Percentiles rank a stretch among this genome's conserved stretches.
phyloP scores from a whole-genome alignment of 92 coral and sea anemone species.

The Porites rus region DNA sequence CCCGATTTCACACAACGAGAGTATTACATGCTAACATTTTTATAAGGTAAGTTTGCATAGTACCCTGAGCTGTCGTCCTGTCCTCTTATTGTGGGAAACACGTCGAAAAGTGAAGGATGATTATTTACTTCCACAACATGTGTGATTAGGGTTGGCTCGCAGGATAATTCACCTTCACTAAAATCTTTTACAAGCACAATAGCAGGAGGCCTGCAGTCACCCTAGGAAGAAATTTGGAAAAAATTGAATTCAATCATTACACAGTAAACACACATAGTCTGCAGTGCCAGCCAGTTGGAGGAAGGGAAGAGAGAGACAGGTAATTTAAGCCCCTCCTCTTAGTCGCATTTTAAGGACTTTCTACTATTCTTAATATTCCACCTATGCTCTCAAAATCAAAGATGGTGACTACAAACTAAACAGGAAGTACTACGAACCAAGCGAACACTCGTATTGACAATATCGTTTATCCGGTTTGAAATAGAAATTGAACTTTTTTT shows the following conservation, averaged over 20 bases:
- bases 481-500: too few species aligned
- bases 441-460: too few species aligned
- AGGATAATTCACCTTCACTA: not conserved
- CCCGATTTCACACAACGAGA: not conserved
- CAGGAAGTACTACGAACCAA: too few species aligned
- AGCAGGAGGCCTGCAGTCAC: not conserved
- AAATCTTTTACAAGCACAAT: not conserved
- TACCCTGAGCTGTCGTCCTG: not conserved
- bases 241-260: not conserved
- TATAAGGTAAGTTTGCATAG: not conserved
- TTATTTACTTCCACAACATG: slow-evolving; percentile 1
- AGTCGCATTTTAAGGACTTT: too few species aligned
- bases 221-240: not conserved
- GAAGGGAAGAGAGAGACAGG: too few species aligned
- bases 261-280: not conserved
- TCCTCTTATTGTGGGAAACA: not conserved
- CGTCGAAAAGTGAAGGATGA: slow-evolving; percentile 17
- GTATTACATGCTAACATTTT: not conserved
- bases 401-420: too few species aligned
- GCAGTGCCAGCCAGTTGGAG: not conserved
- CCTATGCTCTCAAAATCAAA: too few species aligned
- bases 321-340: too few species aligned
- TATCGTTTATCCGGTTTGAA: too few species aligned
- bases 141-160: slow-evolving; percentile 9
- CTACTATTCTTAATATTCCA: too few species aligned